Evolutionary conservation across 2,113 vertebrate species (phyloP).

Genomic region (Trogon melanurus): DNA sequence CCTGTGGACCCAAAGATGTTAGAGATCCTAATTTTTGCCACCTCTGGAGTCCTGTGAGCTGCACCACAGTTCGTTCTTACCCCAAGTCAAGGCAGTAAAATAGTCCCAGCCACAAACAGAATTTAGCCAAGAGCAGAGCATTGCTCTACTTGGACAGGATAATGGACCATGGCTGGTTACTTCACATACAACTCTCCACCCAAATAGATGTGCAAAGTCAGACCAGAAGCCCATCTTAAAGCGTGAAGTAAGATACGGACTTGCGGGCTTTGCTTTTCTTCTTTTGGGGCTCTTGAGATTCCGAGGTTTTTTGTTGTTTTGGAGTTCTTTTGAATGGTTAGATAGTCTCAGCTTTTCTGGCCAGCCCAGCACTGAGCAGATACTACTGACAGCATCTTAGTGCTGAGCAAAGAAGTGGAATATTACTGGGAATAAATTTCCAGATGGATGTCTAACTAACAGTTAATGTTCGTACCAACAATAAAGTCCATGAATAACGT

Average conservation of each 20-base stretch:
- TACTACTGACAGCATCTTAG: background rate
- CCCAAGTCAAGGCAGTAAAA: background rate
- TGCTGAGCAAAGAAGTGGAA: background rate
- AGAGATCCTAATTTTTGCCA: background rate
- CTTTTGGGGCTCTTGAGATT: background rate
- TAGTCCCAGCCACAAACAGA: background rate
- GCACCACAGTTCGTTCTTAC: background rate
- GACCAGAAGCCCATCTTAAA: background rate
- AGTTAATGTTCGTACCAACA: background rate
- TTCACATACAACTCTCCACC: background rate
- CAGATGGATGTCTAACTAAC: background rate
- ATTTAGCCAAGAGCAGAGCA: rapidly evolving
- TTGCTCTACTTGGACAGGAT: background rate
- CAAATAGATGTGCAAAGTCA: background rate
- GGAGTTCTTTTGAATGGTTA: background rate
- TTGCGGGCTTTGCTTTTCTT: background rate
- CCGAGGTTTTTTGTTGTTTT: background rate
- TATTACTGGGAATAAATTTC: background rate
- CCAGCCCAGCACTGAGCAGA: background rate
- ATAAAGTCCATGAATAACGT: background rate
- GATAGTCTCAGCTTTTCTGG: background rate
- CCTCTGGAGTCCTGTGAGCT: background rate
- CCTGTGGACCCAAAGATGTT: background rate
- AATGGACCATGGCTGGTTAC: background rate
- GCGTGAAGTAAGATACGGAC: background rate